Percentiles rank a stretch among this genome's conserved stretches.
Conservation (phyloP, 1,140 invertebrate genomes). For the Drosophila melanica region DNA sequence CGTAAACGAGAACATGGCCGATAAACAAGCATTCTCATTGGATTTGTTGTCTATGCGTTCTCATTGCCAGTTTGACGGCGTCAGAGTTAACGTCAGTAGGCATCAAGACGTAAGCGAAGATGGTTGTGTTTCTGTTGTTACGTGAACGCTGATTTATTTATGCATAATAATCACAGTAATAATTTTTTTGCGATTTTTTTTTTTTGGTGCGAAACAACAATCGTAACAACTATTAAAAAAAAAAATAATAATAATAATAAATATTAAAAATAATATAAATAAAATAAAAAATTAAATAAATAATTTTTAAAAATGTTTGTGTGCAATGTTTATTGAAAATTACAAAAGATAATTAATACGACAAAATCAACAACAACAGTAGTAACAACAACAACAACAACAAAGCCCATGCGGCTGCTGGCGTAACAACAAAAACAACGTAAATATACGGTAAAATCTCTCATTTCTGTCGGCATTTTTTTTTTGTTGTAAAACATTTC, state of each 20-base stretch:
- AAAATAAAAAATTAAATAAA: neutral
- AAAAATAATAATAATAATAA: constrained; percentile 46
- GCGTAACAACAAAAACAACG: constrained; percentile 42
- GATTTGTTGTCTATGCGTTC: constrained; percentile 43
- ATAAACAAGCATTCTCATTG: constrained; percentile 46
- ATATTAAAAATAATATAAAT: constrained; percentile 49
- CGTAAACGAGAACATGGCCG: constrained; percentile 48
- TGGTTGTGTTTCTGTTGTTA: constrained; percentile 72
- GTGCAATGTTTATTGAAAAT: constrained; percentile 36
- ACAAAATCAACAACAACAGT: constrained; percentile 3
- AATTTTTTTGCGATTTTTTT: constrained; percentile 63
- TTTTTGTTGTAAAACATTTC: constrained; percentile 28
- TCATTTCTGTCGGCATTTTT: constrained; percentile 32
- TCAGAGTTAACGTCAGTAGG: constrained; percentile 55
- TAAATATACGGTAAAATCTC: constrained; percentile 41
- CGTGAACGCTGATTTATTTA: constrained; percentile 61
- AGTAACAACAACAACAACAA: constrained; percentile 17
- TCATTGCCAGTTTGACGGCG: constrained; percentile 48
- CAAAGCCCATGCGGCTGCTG: constrained; percentile 10
- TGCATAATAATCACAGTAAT: constrained; percentile 31
- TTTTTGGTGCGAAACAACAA: constrained; percentile 61
- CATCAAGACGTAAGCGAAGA: constrained; percentile 57
- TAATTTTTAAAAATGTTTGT: constrained; percentile 11
- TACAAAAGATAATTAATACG: constrained; percentile 44
- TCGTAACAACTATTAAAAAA: constrained; percentile 30